Conservation (phyloP, 2,797 vertebrate genomes). For the Falco concolor region DNA sequence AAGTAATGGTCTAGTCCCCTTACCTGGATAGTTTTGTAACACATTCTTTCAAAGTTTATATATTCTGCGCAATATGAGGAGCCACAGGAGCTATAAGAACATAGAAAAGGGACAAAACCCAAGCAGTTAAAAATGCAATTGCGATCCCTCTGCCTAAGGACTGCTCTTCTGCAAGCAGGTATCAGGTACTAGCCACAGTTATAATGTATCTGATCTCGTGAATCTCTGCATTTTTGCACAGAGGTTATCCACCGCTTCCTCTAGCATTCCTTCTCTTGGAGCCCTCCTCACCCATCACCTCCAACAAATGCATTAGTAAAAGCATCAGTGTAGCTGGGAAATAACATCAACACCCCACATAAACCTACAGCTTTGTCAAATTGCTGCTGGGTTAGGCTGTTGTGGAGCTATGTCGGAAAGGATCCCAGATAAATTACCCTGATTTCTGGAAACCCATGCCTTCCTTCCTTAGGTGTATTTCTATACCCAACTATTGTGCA, state of each 20-base stretch:
- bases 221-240: neutral
- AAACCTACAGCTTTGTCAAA: neutral
- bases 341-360: neutral
- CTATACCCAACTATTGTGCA: neutral
- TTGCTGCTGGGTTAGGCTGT: neutral
- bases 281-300: neutral
- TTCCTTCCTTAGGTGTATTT: neutral
- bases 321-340: neutral
- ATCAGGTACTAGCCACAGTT: neutral
- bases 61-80: neutral
- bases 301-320: neutral
- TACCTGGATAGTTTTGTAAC: neutral
- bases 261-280: neutral
- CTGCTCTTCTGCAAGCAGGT: neutral
- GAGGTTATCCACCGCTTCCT: neutral
- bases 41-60: neutral
- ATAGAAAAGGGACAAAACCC: neutral
- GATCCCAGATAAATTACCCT: neutral
- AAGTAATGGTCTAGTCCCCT: neutral
- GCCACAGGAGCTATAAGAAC: neutral
- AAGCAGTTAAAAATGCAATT: neutral
- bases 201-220: neutral
- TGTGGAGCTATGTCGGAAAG: neutral
- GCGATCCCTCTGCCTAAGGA: neutral
- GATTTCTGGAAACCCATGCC: neutral